A percentile compares a stretch with the other conserved stretches of the same genome.
phyloP scores from a whole-genome alignment of 2,113 vertebrate genomes.

The Fulmarus glacialis region DNA sequence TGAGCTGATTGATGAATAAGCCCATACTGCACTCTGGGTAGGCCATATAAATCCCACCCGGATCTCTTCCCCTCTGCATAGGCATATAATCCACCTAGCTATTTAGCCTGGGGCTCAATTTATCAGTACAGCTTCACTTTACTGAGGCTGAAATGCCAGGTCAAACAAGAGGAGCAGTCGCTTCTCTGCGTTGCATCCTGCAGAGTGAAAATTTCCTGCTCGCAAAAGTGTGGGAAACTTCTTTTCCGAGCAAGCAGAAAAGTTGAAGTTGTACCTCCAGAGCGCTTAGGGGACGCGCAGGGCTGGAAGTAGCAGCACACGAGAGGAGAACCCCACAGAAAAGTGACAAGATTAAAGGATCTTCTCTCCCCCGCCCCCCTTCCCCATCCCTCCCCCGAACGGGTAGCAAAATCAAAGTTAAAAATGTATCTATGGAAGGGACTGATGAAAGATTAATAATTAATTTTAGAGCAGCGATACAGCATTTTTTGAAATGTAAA shows the following conservation, averaged over 20 bases:
- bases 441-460: slow-evolving; percentile 77
- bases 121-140: neutral
- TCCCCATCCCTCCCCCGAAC: slow-evolving; percentile 32
- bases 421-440: slow-evolving; percentile 72
- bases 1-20: neutral
- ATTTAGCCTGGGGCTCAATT: neutral
- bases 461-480: slow-evolving; percentile 72
- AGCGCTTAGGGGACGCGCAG: neutral
- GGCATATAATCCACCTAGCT: neutral
- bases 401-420: slow-evolving; percentile 75
- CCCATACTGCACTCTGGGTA: neutral
- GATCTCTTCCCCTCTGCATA: neutral
- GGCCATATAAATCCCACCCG: neutral
- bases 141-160: slow-evolving; percentile 1
- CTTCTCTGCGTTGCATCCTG: neutral
- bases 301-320: slow-evolving; percentile 31
- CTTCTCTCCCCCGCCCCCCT: slow-evolving; percentile 39
- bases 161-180: neutral
- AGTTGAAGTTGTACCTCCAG: neutral
- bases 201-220: neutral
- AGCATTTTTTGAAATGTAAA: slow-evolving; percentile 80
- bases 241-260: neutral
- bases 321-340: slow-evolving; percentile 52
- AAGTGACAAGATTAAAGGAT: slow-evolving; percentile 70
- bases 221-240: neutral